Percentiles rank a stretch among this genome's conserved stretches.
Conservation (phyloP, 1,140 invertebrate species). For the Reticulitermes speratus region DNA sequence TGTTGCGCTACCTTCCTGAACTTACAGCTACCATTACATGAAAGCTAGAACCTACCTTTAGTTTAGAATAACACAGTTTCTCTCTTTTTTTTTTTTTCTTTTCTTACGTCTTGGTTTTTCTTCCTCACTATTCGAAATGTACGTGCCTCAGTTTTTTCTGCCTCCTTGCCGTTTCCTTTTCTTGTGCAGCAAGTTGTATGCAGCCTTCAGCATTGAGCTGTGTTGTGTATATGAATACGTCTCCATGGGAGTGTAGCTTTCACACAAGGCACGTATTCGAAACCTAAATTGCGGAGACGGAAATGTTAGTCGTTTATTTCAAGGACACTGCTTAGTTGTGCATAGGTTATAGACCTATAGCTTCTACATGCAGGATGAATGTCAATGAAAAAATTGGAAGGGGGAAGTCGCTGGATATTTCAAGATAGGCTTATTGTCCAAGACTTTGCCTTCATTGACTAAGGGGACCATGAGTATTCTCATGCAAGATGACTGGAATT, state of each 20-base stretch:
- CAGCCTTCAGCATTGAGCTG: neutral
- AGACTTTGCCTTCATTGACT: too few species aligned
- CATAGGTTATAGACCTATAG: too few species aligned
- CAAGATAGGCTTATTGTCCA: too few species aligned
- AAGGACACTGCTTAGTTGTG: too few species aligned
- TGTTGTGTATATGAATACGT: neutral
- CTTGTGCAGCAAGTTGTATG: neutral
- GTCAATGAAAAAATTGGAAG: too few species aligned
- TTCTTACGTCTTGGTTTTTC: neutral
- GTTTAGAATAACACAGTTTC: neutral
- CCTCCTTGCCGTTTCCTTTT: neutral
- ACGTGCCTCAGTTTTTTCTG: neutral
- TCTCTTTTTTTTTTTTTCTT: neutral
- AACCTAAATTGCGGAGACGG: neutral
- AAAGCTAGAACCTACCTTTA: neutral
- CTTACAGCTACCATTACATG: constrained; percentile 11
- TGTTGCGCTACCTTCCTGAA: neutral
- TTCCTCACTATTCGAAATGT: constrained; percentile 2
- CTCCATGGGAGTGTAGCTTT: neutral
- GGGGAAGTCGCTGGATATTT: too few species aligned
- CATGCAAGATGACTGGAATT: too few species aligned
- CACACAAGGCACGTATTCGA: neutral
- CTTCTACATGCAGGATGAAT: too few species aligned
- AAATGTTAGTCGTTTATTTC: neutral
- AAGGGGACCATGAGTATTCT: too few species aligned